Conservation (phyloP, 2,888 invertebrate species). For the Thyatira batis region DNA sequence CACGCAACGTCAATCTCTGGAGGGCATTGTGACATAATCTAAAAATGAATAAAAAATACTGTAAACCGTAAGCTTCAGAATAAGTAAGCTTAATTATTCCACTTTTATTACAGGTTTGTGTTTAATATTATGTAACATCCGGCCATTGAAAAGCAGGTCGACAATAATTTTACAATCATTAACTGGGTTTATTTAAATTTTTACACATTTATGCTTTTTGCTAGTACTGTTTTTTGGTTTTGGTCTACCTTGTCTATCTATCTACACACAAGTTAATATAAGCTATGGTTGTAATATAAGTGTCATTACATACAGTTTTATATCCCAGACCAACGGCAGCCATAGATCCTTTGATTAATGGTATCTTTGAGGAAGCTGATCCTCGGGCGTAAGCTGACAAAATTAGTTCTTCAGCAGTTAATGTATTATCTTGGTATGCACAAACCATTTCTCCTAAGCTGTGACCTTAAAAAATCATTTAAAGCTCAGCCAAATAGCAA, state of each 20-base stretch:
- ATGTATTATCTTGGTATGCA: slow-evolving; percentile 79
- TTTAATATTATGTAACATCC: too few relatives aligned
- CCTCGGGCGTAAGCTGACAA: slow-evolving; percentile 90
- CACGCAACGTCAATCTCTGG: slow-evolving; percentile 89
- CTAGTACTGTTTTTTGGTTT: too few relatives aligned
- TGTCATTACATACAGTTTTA: slow-evolving; percentile 53
- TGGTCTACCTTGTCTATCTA: too few relatives aligned
- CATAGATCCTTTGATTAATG: slow-evolving; percentile 89
- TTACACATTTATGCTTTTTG: too few relatives aligned
- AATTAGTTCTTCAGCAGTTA: slow-evolving; percentile 92
- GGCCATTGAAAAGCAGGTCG: too few relatives aligned
- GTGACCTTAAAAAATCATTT: slow-evolving; percentile 40
- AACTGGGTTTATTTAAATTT: too few relatives aligned
- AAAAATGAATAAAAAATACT: slow-evolving; percentile 1
- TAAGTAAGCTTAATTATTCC: too few relatives aligned
- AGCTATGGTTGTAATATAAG: not conserved
- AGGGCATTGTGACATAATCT: slow-evolving; percentile 62
- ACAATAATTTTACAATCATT: too few relatives aligned
- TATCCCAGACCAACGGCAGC: slow-evolving; percentile 89
- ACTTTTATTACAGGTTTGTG: too few relatives aligned
- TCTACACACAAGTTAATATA: not conserved
- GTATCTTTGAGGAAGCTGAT: slow-evolving; percentile 84
- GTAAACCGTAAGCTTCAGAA: too few relatives aligned
- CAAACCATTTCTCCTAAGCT: slow-evolving; percentile 92
- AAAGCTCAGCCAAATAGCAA: not conserved